A percentile compares a stretch with the other conserved stretches of the same genome.
These are phyloP conservation scores for Bubo blakistoni DNA, from an alignment of 2,113 vertebrate species.

Conservation along the genomic window DNA sequence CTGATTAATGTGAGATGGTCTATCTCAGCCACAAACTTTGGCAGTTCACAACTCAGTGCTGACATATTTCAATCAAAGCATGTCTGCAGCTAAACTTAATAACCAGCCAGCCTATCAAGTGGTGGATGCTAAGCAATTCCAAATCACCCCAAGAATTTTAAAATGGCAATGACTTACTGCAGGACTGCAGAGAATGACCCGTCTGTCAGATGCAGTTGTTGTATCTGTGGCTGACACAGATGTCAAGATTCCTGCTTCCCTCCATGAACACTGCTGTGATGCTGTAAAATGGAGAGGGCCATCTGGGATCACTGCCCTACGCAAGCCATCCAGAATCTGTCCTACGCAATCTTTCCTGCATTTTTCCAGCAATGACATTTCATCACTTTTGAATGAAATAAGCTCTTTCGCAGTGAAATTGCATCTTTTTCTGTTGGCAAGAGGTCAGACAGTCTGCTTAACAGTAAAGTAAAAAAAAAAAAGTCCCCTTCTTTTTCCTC, in stretches of 20 bases:
- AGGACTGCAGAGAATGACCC: constrained; percentile 15
- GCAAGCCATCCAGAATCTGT: neutral
- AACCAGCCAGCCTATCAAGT: neutral
- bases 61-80: constrained; percentile 47
- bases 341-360: neutral
- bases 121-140: neutral
- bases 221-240: neutral
- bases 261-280: neutral
- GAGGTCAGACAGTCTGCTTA: neutral
- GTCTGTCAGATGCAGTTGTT: neutral
- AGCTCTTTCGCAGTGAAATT: constrained; percentile 1
- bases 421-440: neutral
- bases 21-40: neutral
- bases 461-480: neutral
- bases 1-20: constrained; percentile 3
- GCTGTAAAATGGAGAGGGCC: constrained; percentile 14
- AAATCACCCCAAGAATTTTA: neutral
- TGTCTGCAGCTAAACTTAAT: neutral
- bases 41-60: neutral
- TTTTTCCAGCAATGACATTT: constrained; percentile 44
- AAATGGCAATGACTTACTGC: neutral
- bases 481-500: neutral
- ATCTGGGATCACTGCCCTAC: constrained; percentile 8
- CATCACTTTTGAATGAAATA: constrained; percentile 27
- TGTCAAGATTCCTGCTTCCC: neutral